phyloP scores from a whole-genome alignment of 2,888 invertebrate genomes.

The Ormyrus pomaceus region DNA sequence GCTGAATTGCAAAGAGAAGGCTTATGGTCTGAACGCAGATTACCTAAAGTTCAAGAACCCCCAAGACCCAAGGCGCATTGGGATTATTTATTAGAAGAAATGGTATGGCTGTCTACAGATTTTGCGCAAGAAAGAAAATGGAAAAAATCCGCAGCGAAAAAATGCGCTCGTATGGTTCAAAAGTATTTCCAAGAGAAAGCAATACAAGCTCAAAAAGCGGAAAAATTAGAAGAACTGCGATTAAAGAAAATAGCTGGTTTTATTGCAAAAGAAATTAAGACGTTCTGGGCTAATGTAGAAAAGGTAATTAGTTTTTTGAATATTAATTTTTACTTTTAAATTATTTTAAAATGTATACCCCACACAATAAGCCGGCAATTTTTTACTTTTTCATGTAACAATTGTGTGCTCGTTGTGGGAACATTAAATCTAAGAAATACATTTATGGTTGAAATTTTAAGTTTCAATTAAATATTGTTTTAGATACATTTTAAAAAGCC shows the following conservation, averaged over 20 bases:
- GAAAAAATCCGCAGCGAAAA: conserved; percentile 97
- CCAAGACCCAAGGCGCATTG: conserved; percentile 95
- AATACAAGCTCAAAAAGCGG: conserved; percentile 90
- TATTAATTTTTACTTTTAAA: conserved; percentile 18
- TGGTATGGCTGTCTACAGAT: conserved; percentile 98
- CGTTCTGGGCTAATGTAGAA: conserved; percentile 97
- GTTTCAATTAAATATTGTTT: conserved; percentile 50
- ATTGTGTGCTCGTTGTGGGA: conserved; percentile 75
- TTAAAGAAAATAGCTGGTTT: conserved; percentile 91
- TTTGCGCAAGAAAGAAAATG: conserved; percentile 98
- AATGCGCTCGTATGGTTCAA: conserved; percentile 93
- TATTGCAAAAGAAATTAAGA: conserved; percentile 94
- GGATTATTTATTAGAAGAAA: conserved; percentile 99
- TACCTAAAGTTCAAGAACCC: conserved; percentile 95
- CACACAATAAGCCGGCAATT: conserved; percentile 75
- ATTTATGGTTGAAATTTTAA: conserved; percentile 16
- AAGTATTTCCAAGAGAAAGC: conserved; percentile 95
- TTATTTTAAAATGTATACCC: conserved; percentile 63
- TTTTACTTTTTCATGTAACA: conserved; percentile 64
- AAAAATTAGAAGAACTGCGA: conserved; percentile 93
- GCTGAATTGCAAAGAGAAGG: conserved; percentile 95
- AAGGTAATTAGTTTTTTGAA: conserved; percentile 78
- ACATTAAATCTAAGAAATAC: conserved; percentile 64
- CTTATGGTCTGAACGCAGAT: conserved; percentile 93
- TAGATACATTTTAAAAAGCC: conserved; percentile 34